A percentile compares a stretch with the other conserved stretches of the same genome.
These are phyloP conservation scores for Euphysa ruthae DNA, from an alignment of 30 jellyfish, hydroid and myxozoan genomes.

Conservation along the genomic window DNA sequence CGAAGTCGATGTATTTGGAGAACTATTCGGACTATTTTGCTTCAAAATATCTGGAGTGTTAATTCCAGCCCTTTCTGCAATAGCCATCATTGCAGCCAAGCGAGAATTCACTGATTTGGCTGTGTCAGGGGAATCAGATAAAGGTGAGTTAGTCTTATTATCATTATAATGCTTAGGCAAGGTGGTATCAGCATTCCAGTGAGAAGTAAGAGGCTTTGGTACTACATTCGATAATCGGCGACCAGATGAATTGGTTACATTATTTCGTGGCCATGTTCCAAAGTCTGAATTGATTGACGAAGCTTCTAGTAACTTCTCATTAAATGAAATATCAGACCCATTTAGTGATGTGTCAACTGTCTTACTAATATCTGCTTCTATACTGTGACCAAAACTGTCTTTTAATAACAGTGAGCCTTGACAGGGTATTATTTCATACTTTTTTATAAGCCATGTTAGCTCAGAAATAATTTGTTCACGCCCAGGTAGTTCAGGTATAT, in stretches of 20 bases:
- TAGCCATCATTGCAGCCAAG: constrained; percentile 92
- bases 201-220: too few species aligned
- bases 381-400: constrained; percentile 6
- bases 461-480: constrained; percentile 76
- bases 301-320: too few species aligned
- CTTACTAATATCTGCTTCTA: neutral
- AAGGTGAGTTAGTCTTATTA: neutral
- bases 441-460: constrained; percentile 36
- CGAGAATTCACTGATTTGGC: constrained; percentile 63
- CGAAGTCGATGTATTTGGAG: constrained; percentile 31
- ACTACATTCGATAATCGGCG: too few species aligned
- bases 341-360: neutral
- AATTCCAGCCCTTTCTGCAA: constrained; percentile 93
- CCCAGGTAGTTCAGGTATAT: constrained; percentile 89
- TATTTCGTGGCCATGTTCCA: constrained; percentile 29
- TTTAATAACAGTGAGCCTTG: constrained; percentile 63
- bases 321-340: neutral
- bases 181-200: constrained; percentile 31
- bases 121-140: constrained; percentile 17
- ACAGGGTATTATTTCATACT: constrained; percentile 56
- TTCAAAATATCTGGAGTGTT: constrained; percentile 54
- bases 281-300: neutral
- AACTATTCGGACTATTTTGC: constrained; percentile 39
- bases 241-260: too few species aligned
- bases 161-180: constrained; percentile 11